phyloP scores from a whole-genome alignment of 2,113 vertebrate species.

The Oxyruncus cristatus region DNA sequence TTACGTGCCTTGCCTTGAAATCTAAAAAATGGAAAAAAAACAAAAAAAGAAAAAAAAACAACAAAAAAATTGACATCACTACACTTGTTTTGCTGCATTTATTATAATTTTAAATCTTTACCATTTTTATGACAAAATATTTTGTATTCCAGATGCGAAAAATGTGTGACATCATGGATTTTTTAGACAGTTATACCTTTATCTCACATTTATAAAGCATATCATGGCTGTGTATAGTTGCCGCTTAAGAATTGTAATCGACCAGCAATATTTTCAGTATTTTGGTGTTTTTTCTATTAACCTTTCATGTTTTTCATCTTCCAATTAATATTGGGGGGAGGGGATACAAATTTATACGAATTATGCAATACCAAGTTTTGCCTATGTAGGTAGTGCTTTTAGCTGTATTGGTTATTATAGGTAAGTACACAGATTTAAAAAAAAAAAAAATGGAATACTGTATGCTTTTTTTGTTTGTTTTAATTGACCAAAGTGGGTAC shows the following conservation, averaged over 20 bases:
- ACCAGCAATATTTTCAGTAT: constrained; percentile 98
- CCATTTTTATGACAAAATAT: constrained; percentile 99
- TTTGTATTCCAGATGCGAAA: constrained; percentile 96
- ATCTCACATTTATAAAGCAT: constrained; percentile 99
- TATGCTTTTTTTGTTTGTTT: constrained; percentile 91
- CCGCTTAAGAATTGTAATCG: constrained; percentile 99
- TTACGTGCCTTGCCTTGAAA: constrained; percentile 99
- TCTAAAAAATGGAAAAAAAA: constrained; percentile 81
- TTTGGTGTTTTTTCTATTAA: constrained; percentile 95
- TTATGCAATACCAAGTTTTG: constrained; percentile 99
- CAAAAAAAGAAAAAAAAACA: constrained; percentile 65
- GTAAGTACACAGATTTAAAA: constrained; percentile 93
- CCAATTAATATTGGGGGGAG: constrained; percentile 97
- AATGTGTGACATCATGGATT: constrained; percentile 95
- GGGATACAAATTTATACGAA: constrained; percentile 97
- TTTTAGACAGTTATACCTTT: constrained; percentile 98
- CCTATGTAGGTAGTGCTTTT: constrained; percentile 99
- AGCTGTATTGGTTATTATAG: constrained; percentile 99
- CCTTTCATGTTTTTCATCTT: constrained; percentile 95
- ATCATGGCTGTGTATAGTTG: constrained; percentile 99
- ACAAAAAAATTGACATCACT: constrained; percentile 90
- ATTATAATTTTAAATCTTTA: constrained; percentile 96
- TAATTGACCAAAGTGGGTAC: constrained; percentile 99
- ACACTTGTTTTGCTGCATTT: constrained; percentile 99
- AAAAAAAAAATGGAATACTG: constrained; percentile 66